Percentiles rank a stretch among this genome's conserved stretches.
Evolutionary conservation across 1,140 invertebrate species (phyloP).

Genomic region (Aphaenogaster rudis): DNA sequence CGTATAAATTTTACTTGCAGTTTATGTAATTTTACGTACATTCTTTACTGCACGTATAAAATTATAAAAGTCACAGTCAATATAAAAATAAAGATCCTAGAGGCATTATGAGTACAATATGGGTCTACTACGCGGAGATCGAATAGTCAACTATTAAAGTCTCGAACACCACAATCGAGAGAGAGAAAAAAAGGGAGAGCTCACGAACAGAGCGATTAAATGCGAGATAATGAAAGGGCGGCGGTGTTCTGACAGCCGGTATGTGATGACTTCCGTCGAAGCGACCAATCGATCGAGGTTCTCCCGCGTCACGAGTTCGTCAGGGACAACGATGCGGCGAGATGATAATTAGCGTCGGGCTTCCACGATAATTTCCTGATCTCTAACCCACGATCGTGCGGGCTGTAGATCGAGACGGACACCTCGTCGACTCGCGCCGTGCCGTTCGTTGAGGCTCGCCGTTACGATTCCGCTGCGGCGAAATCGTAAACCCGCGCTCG

Average conservation of each 20-base stretch:
- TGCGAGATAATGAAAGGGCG: conserved; percentile 47
- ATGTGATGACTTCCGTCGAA: conserved; percentile 13
- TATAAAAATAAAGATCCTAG: background rate
- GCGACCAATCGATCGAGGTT: conserved; percentile 40
- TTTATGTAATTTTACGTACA: background rate
- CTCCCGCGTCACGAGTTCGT: conserved; percentile 7
- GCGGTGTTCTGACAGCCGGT: conserved; percentile 21
- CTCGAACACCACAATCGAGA: background rate
- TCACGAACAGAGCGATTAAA: conserved; percentile 14
- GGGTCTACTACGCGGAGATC: background rate
- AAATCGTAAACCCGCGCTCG: conserved; percentile 72
- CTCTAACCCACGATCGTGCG: background rate
- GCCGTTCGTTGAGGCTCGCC: background rate
- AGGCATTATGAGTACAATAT: background rate
- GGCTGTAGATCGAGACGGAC: background rate
- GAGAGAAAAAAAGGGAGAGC: background rate
- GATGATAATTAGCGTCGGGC: conserved; percentile 41
- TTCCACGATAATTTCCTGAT: conserved; percentile 26
- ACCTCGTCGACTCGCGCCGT: background rate
- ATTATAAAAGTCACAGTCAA: background rate
- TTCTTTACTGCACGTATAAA: background rate
- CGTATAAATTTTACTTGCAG: background rate
- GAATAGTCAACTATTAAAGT: background rate
- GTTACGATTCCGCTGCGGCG: conserved; percentile 10
- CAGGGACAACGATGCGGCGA: background rate